Conservation (phyloP, 2,113 vertebrate genomes). For the Oncorhynchus masou region DNA sequence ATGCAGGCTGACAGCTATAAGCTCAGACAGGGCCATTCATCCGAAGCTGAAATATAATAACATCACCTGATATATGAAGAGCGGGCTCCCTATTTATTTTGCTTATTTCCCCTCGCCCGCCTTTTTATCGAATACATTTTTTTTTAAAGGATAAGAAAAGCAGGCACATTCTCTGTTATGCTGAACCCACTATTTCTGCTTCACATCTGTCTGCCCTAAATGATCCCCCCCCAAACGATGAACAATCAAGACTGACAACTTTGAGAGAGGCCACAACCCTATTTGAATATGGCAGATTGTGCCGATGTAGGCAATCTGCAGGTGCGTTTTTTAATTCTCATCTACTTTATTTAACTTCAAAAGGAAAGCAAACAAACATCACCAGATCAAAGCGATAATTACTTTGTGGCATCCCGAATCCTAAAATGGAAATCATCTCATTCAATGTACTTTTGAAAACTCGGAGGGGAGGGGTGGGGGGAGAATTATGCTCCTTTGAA, state of each 20-base stretch:
- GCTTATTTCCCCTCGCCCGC: not conserved
- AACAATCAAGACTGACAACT: not conserved
- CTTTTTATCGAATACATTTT: not conserved
- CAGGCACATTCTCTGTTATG: not conserved
- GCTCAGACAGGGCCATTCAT: not conserved
- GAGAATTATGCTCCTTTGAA: too few relatives aligned
- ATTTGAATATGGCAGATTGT: not conserved
- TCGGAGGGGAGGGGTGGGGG: too few relatives aligned
- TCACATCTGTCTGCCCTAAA: not conserved
- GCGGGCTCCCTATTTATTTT: not conserved
- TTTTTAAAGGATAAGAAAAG: not conserved
- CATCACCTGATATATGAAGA: not conserved
- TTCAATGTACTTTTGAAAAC: too few relatives aligned
- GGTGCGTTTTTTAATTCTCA: not conserved
- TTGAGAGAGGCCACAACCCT: not conserved
- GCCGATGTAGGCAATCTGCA: not conserved
- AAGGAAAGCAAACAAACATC: not conserved
- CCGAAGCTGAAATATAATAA: not conserved
- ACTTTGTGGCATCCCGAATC: not conserved
- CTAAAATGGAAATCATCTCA: not conserved
- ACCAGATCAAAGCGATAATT: not conserved
- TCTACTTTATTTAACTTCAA: not conserved
- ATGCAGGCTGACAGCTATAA: not conserved
- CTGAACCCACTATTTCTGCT: not conserved
- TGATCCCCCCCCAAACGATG: not conserved